Conservation (phyloP, 2,113 vertebrate species). For the Edolisoma coerulescens region DNA sequence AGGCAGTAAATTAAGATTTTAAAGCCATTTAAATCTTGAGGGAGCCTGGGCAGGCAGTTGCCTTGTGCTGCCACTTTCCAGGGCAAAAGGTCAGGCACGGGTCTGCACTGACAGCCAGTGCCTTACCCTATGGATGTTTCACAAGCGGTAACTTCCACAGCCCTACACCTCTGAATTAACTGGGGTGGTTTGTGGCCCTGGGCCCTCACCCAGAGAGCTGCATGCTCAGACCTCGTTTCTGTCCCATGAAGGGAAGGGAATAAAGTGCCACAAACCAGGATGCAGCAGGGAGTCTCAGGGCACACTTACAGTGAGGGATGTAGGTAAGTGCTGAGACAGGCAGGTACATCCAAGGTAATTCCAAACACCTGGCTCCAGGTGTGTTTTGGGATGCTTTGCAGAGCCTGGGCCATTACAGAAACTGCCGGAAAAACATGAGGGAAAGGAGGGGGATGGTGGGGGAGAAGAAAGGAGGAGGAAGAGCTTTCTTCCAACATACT, state of each 20-base stretch:
- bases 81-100: not conserved
- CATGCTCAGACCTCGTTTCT: not conserved
- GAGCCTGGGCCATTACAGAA: not conserved
- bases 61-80: not conserved
- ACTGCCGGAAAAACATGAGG: not conserved
- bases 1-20: not conserved
- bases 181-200: not conserved
- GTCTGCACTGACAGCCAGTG: not conserved
- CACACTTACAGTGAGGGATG: not conserved
- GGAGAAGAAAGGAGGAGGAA: not conserved
- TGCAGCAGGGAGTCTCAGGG: too few species aligned
- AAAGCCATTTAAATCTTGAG: not conserved
- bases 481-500: not conserved
- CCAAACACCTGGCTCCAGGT: not conserved
- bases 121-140: not conserved
- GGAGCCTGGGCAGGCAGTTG: not conserved
- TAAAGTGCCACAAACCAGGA: not conserved
- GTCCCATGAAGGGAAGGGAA: not conserved
- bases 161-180: not conserved
- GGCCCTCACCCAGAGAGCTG: not conserved
- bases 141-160: not conserved
- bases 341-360: not conserved
- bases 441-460: not conserved
- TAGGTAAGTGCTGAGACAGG: not conserved
- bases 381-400: not conserved